Percentiles rank a stretch among this genome's conserved stretches.
These are phyloP conservation scores for Neoascia interrupta DNA, from an alignment of 2,888 invertebrate species.

Conservation along the genomic window DNA sequence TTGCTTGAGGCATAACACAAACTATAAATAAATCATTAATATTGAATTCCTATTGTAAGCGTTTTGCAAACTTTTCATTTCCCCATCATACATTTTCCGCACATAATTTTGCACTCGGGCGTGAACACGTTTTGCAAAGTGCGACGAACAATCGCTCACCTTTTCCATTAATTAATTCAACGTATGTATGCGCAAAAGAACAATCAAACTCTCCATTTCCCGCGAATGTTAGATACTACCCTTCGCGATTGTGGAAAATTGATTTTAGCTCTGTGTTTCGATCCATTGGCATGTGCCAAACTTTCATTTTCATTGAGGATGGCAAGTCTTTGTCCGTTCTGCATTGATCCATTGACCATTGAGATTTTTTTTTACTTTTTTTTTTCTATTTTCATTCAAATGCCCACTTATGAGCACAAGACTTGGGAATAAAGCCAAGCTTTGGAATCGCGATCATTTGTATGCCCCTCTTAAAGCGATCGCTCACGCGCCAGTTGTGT, in stretches of 20 bases:
- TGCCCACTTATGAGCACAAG: not conserved
- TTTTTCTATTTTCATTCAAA: not conserved
- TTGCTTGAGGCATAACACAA: too few species aligned
- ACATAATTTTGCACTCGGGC: slow-evolving; percentile 32
- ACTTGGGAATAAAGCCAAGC: slow-evolving; percentile 2
- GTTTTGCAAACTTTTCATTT: slow-evolving; percentile 44
- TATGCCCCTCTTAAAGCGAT: not conserved
- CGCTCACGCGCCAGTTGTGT: slow-evolving; percentile 8
- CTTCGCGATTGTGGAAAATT: slow-evolving; percentile 14
- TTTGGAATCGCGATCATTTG: slow-evolving; percentile 13
- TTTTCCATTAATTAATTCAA: not conserved
- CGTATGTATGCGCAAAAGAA: too few species aligned
- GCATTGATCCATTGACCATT: slow-evolving; percentile 24
- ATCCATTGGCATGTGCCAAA: slow-evolving; percentile 33
- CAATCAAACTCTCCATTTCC: slow-evolving; percentile 26
- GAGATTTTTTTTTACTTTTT: too few species aligned
- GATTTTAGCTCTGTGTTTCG: slow-evolving; percentile 22
- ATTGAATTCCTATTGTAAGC: too few species aligned
- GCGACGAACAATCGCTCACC: not conserved
- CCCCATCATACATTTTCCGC: slow-evolving; percentile 30
- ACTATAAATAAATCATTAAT: too few species aligned
- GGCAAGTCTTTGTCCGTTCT: not conserved
- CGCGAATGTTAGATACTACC: slow-evolving; percentile 13
- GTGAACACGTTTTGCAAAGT: slow-evolving; percentile 30
- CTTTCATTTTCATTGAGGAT: slow-evolving; percentile 65